Conservation (phyloP, 1,140 invertebrate genomes). For the Drosophila pandora region DNA sequence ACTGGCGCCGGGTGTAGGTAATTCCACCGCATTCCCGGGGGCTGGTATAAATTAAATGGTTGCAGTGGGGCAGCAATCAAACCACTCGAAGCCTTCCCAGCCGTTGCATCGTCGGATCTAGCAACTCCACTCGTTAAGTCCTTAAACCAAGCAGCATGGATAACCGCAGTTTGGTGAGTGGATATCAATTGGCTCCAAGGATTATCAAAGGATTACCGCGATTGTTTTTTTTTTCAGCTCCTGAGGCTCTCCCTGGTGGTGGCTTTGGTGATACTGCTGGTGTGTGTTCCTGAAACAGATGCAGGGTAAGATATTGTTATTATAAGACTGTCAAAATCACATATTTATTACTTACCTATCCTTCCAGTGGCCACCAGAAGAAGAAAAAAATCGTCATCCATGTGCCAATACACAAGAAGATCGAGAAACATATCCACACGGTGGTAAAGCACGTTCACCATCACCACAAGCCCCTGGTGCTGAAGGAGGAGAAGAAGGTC, state of each 20-base stretch:
- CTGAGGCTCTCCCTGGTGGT: conserved; percentile 62
- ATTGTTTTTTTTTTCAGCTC: conserved; percentile 35
- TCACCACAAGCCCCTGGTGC: conserved; percentile 81
- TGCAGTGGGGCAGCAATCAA: conserved; percentile 65
- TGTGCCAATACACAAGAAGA: conserved; percentile 80
- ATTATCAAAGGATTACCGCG: conserved; percentile 12
- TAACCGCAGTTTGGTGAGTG: conserved; percentile 66
- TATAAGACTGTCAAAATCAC: background rate
- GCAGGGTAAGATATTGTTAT: conserved; percentile 52
- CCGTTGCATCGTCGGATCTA: conserved; percentile 48
- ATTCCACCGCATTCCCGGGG: conserved; percentile 47
- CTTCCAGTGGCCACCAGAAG: conserved; percentile 61
- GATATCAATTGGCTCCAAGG: background rate
- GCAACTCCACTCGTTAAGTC: conserved; percentile 16
- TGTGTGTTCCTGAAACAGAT: conserved; percentile 62
- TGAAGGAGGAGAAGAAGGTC: conserved; percentile 82
- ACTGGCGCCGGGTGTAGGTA: conserved; percentile 25
- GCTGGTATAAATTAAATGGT: conserved; percentile 69
- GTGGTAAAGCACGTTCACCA: conserved; percentile 81
- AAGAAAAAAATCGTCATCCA: conserved; percentile 83
- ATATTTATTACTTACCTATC: background rate
- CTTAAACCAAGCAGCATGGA: conserved; percentile 55
- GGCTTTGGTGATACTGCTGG: conserved; percentile 51
- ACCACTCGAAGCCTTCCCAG: conserved; percentile 45
- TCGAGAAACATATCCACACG: conserved; percentile 81